Percentiles rank a stretch among this genome's conserved stretches.
Evolutionary conservation across 2,797 vertebrate genomes (phyloP).

Genomic region (Esox lucius): DNA sequence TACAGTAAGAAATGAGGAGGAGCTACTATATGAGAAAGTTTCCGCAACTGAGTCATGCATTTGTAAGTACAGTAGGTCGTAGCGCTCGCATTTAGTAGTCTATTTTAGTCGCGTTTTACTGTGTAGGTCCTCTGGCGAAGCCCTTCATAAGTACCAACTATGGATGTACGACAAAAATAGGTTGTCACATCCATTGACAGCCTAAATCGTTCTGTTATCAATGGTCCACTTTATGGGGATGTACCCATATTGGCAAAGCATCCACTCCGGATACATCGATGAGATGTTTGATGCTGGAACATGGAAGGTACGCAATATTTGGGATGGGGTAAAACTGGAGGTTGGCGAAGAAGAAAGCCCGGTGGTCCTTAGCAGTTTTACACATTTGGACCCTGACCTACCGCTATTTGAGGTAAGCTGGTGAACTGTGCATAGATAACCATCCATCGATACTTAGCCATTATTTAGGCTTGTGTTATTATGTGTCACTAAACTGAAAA

Average conservation of each 20-base stretch:
- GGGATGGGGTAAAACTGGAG: slow-evolving; percentile 91
- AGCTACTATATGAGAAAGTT: neutral
- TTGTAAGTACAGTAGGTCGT: neutral
- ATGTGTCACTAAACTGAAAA: neutral
- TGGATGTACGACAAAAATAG: neutral
- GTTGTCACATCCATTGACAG: neutral
- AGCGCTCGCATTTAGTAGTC: no score
- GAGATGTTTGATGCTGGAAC: slow-evolving; percentile 87
- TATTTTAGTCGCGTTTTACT: neutral
- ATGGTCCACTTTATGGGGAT: slow-evolving; percentile 76
- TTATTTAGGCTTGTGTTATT: neutral
- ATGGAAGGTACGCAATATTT: slow-evolving; percentile 85
- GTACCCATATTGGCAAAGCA: slow-evolving; percentile 70
- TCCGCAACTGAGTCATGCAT: slow-evolving; percentile 4
- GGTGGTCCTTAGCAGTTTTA: slow-evolving; percentile 92
- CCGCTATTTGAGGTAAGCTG: slow-evolving; percentile 86
- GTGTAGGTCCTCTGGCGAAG: neutral
- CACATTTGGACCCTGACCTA: slow-evolving; percentile 92
- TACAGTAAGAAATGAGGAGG: slow-evolving; percentile 15
- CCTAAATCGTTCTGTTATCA: slow-evolving; percentile 3
- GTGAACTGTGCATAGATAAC: neutral
- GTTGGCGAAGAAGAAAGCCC: slow-evolving; percentile 80
- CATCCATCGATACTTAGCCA: neutral
- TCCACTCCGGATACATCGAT: slow-evolving; percentile 68
- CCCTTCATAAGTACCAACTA: neutral